Evolutionary conservation across 1,140 invertebrate genomes (phyloP).

Genomic region (Papilio aristodemus): DNA sequence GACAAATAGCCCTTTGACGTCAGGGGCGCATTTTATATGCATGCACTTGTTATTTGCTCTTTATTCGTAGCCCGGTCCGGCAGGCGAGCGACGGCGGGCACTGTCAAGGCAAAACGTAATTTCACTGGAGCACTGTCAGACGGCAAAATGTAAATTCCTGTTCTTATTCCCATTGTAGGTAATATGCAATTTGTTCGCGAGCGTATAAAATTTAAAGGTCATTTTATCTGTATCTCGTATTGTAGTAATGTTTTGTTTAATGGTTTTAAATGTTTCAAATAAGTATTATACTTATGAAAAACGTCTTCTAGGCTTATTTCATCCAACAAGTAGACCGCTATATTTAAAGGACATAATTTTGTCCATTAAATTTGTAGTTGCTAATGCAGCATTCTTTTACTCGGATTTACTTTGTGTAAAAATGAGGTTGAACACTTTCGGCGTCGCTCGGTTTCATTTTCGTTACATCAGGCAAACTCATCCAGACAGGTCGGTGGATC

Average conservation of each 20-base stretch:
- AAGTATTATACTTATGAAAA: too few relatives aligned
- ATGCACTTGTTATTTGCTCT: conserved; percentile 36
- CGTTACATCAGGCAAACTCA: conserved; percentile 43
- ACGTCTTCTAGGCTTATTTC: background rate
- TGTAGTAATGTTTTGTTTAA: background rate
- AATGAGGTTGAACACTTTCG: conserved; percentile 1
- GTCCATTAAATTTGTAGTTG: too few relatives aligned
- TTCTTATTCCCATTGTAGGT: conserved; percentile 35
- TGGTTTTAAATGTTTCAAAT: background rate
- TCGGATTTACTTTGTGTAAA: background rate
- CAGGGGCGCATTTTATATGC: conserved; percentile 48
- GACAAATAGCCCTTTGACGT: conserved; percentile 56
- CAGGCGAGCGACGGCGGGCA: conserved; percentile 16
- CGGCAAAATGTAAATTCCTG: conserved; percentile 32
- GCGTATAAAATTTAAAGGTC: conserved; percentile 24
- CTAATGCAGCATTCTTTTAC: too few relatives aligned
- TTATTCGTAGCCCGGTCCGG: conserved; percentile 26
- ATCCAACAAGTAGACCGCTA: background rate
- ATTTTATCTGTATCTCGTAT: conserved; percentile 13
- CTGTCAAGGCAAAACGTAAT: conserved; percentile 33
- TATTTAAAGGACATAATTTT: background rate
- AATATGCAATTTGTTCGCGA: conserved; percentile 33
- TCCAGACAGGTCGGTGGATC: conserved; percentile 42
- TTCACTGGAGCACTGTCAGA: conserved; percentile 32
- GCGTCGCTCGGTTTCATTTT: conserved; percentile 39